Evolutionary conservation across 1,140 invertebrate genomes (phyloP), one percentile per base, ranked within the genome.

Genomic region (Sinonovacula constricta): DNA sequence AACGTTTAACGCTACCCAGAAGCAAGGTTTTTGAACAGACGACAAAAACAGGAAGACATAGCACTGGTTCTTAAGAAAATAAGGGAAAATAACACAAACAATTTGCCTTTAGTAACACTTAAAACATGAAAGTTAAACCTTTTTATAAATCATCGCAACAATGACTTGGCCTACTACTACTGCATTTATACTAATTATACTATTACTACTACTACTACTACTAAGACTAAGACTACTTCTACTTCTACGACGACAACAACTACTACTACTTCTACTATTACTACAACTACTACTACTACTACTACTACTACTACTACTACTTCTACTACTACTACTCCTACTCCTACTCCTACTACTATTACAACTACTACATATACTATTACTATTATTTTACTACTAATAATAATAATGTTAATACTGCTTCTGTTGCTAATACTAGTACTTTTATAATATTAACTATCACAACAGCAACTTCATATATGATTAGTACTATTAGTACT

Each of bases 261-360:
- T 62, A 22, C 59, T 62, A 62, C 59, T 28, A 62, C 3, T 62
- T 26, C 59, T 22, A 28, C 59, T 62, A 62, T 18, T 22, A 62
- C 59, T 22, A 62, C 59, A 5, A 62, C 31, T 22, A 62, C 59
- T 62, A 62, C 59, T 62, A 62, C 59, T 62, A 62, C 59, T 62
- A 62, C 59, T 62, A 62, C 59, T 62, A 62, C 59, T 62, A 62
- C 59, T 62, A 28, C 59, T 62, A 62, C 59, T 62, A 62, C 59
- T 62, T 26, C 59, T 62, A 62, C 59, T 62, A 62, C 59, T 62
- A 62, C 59, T 62, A 62, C 59, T 62, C 24, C 59, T 62, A 62
- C 59, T 22, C 24, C 59, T 3, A 62, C 4, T 3, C 24, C 59
- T 30, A 62, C 59, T 30, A 7, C 59, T n/a, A 63, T n/a, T 31